Evolutionary conservation across 2,113 vertebrate species (phyloP), one percentile per base, ranked within the genome.

Genomic region (Catharus fuscescens): DNA sequence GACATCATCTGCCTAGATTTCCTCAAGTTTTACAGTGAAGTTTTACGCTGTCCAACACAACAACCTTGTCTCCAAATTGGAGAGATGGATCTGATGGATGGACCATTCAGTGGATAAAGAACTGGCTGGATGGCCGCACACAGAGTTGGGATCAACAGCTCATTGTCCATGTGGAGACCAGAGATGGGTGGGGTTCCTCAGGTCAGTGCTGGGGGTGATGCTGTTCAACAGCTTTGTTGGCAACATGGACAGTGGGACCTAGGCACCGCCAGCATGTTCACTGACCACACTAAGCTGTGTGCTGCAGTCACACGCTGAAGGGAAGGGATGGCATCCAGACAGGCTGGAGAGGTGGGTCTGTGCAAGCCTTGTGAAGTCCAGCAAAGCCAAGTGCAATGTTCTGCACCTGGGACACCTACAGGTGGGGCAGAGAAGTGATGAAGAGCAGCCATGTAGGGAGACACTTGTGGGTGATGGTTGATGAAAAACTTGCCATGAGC

Each of bases 101-200:
- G 34, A 28, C 34, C 18, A 28, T 12, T 59, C 0, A 0, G 18
- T 18, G 29, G 29, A 69, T n/a, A 69, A 81, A 69, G 44, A 81
- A 23, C 34, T 40, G 44, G 29, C 23, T 70, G 64, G 29, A n/a
- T 70, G 53, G 65, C 34, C 1, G 3, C 79, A 48, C 0, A 1
- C 34, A 50, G 53, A 40, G 29, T 23, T 69, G 36, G 14, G 23
- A 40, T 28, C 18, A n/a, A n/a, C 0, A 0, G 29, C 34, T 40
- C 18, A 50, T 48, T 48, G 44, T 18, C 53, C 65, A 23, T 0
- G 0, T 14, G 79, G 42, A 69, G 18, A 23, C 18, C 23, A 38
- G 52, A 20, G n/a, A 56, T 0, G 1, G 31, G 50, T 20, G n/a
- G 6, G 78, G 34, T 57, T 14, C 7, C 64, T 69, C 0, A 0